phyloP scores from a whole-genome alignment of 1,140 invertebrate genomes.

The Venustaconcha ellipsiformis region DNA sequence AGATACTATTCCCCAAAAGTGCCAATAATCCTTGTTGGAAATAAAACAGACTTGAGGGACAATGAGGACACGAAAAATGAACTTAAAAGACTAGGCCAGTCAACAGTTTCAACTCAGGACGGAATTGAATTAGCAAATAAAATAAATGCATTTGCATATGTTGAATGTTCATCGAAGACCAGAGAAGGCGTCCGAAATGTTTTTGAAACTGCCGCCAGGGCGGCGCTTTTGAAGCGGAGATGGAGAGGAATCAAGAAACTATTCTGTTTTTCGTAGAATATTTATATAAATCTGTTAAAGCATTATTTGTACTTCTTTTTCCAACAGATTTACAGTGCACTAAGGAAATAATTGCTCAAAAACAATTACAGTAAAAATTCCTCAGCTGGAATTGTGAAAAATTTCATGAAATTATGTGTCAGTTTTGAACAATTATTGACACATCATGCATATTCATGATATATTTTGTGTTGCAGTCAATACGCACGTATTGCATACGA shows the following conservation, averaged over 20 bases:
- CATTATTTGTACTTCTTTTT: too few relatives aligned
- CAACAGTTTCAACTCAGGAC: constrained; percentile 97
- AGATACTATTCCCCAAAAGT: constrained; percentile 65
- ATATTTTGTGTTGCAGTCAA: too few relatives aligned
- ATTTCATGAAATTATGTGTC: too few relatives aligned
- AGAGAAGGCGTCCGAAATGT: constrained; percentile 99
- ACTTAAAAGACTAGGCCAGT: constrained; percentile 98
- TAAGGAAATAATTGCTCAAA: too few relatives aligned
- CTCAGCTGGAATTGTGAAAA: too few relatives aligned
- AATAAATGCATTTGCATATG: constrained; percentile 97
- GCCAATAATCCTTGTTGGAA: constrained; percentile 67
- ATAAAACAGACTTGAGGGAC: constrained; percentile 80
- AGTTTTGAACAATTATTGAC: too few relatives aligned
- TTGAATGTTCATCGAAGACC: constrained; percentile 99
- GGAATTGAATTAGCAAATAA: constrained; percentile 97
- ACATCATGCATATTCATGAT: too few relatives aligned
- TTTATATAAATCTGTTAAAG: too few relatives aligned
- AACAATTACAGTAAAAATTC: too few relatives aligned
- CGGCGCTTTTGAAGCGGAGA: constrained; percentile 87
- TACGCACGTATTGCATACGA: too few relatives aligned
- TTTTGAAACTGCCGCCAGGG: constrained; percentile 97
- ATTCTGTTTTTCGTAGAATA: constrained; percentile 9
- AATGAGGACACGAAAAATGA: constrained; percentile 96
- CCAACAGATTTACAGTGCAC: too few relatives aligned
- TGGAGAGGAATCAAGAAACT: constrained; percentile 27